Percentiles rank a stretch among this genome's conserved stretches.
Evolutionary conservation across 2,113 vertebrate genomes (phyloP).

Genomic region (Ameiurus melas): DNA sequence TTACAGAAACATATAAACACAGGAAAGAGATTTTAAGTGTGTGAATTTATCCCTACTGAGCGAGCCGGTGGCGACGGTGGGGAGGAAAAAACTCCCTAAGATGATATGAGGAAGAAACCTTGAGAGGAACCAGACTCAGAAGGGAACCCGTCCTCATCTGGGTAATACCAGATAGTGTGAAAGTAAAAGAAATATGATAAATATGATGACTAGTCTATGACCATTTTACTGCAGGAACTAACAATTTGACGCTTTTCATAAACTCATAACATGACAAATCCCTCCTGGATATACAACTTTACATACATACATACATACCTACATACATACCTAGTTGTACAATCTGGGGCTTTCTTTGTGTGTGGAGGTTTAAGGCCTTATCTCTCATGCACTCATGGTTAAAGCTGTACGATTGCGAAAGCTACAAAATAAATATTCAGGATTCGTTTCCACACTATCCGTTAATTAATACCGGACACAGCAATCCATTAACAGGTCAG

Average conservation of each 20-base stretch:
- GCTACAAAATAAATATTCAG: neutral
- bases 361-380: neutral
- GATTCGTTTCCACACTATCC: neutral
- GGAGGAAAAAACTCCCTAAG: too few relatives aligned
- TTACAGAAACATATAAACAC: too few relatives aligned
- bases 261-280: constrained; percentile 66
- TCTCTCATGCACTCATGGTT: neutral
- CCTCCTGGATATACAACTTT: constrained; percentile 68
- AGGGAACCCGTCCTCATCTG: too few relatives aligned
- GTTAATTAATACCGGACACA: neutral
- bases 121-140: too few relatives aligned
- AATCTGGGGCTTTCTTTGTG: neutral
- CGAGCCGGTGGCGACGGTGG: too few relatives aligned
- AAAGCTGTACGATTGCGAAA: constrained; percentile 53
- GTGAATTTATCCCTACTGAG: too few relatives aligned
- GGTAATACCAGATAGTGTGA: too few relatives aligned
- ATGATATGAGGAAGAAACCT: too few relatives aligned
- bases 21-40: too few relatives aligned
- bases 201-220: neutral
- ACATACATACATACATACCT: neutral
- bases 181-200: neutral
- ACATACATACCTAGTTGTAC: neutral
- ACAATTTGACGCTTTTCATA: constrained; percentile 58
- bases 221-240: constrained; percentile 51
- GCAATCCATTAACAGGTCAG: neutral